These are phyloP conservation scores for Sceloporus tristichus DNA, from an alignment of 2,113 vertebrate genomes.

Conservation along the genomic window DNA sequence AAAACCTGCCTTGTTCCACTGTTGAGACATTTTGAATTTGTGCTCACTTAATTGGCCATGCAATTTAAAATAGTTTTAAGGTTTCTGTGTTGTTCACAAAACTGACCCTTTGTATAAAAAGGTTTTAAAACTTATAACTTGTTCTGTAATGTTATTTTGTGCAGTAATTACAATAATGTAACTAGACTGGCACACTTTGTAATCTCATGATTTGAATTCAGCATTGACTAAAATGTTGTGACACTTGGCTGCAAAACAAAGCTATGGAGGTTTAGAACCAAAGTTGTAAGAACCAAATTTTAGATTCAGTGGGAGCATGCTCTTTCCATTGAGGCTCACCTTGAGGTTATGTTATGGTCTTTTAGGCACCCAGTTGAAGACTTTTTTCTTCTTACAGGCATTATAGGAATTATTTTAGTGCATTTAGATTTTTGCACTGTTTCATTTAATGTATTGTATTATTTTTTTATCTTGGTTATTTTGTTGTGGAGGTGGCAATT, in stretches of 20 bases:
- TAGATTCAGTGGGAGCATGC: too few species aligned
- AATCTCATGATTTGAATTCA: background rate
- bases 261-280: accelerated
- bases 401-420: too few species aligned
- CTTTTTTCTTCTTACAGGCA: too few species aligned
- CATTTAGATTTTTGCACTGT: too few species aligned
- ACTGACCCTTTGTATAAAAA: background rate
- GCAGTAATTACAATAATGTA: accelerated
- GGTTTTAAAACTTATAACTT: background rate
- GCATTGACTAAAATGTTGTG: background rate
- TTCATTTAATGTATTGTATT: too few species aligned
- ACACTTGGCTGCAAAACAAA: background rate
- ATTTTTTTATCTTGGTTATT: too few species aligned
- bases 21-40: background rate
- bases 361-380: too few species aligned
- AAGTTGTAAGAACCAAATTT: background rate
- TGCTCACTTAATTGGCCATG: background rate
- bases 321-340: too few species aligned
- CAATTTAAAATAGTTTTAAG: accelerated
- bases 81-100: background rate
- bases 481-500: too few species aligned
- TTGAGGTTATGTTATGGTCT: too few species aligned
- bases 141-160: background rate
- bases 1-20: accelerated
- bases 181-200: accelerated